phyloP scores from a whole-genome alignment of 1,140 invertebrate species.

The Lethocerus indicus region DNA sequence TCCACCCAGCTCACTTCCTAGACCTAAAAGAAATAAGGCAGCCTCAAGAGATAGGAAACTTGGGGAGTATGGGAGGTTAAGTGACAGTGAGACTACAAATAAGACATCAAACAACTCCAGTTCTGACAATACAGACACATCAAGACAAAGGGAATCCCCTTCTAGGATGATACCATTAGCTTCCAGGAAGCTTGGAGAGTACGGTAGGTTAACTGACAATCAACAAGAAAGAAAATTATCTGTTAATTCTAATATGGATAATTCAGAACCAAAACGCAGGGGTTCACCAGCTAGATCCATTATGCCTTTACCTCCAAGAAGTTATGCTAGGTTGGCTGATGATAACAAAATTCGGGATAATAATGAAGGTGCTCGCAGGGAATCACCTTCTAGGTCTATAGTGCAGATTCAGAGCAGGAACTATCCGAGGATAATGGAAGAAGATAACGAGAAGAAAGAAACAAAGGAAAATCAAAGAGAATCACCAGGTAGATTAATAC shows the following conservation, averaged over 20 bases:
- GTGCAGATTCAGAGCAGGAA: too few species aligned
- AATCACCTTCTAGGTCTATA: too few species aligned
- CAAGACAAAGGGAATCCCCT: slow-evolving; percentile 18
- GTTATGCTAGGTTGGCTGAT: slow-evolving; percentile 13
- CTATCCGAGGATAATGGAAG: too few species aligned
- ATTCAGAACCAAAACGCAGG: slow-evolving; percentile 1
- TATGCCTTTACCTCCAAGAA: slow-evolving; percentile 7
- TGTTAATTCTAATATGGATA: neutral
- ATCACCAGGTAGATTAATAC: too few species aligned
- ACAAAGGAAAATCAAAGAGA: too few species aligned
- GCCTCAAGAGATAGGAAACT: slow-evolving; percentile 25
- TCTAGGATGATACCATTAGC: slow-evolving; percentile 10
- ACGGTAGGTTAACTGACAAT: slow-evolving; percentile 19
- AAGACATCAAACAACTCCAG: slow-evolving; percentile 11
- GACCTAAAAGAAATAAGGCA: slow-evolving; percentile 39
- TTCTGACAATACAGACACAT: slow-evolving; percentile 18
- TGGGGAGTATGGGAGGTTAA: slow-evolving; percentile 19
- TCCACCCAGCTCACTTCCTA: slow-evolving; percentile 44
- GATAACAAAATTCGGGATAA: too few species aligned
- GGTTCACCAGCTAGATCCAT: slow-evolving; percentile 3
- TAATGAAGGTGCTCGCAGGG: too few species aligned
- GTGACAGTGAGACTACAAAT: slow-evolving; percentile 27
- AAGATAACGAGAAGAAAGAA: too few species aligned
- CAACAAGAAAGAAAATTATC: slow-evolving; percentile 4
- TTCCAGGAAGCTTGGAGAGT: slow-evolving; percentile 19